Evolutionary conservation across 1,140 invertebrate species (phyloP), one percentile per base, ranked within the genome.

Genomic region (Phymorhynchus buccinoides): DNA sequence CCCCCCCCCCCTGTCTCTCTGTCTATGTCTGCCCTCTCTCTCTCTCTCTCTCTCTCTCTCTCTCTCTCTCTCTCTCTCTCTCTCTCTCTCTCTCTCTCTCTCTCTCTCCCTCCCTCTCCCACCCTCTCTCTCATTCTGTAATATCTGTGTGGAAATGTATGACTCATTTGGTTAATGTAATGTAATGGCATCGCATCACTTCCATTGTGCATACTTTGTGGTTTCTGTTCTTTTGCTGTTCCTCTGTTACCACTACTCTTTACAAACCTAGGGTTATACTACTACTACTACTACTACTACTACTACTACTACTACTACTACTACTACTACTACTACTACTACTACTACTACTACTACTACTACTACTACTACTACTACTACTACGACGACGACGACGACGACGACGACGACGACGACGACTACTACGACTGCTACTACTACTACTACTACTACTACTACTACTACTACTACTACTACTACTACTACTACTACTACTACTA

Each of bases 371-470:
- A 73, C 71, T 16, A 73, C 71, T 35, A 39, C 71, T 16, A 73
- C 14, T 16, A 73, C 71, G 1, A 35, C 71, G 4, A 73, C 71
- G 32, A 73, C 71, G 32, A 35, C 3, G 16, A 9, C 71, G 6
- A 35, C 71, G 32, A 73, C 32, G 32, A 32, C 30, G 32, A 73
- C 71, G 6, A 35, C 32, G 32, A 73, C 32, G 7, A 18, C 32
- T 73, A 9, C 71, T 35, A 37, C 71, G 4, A 3, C 71, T 73
- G 1, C 71, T 73, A 35, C 32, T 73, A 73, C 71, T 73, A 73
- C 71, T 39, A 73, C 71, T 35, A 35, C 71, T 35, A 73, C 71
- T 73, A 73, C 71, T 39, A 73, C 71, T 35, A 35, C 71, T 35
- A 73, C 71, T 73, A 73, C 71, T 39, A 73, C 71, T 73, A 9